Evolutionary conservation across 53 echinoderm and acorn worm genomes (phyloP).

Genomic region (Mesocentrotus franciscanus): DNA sequence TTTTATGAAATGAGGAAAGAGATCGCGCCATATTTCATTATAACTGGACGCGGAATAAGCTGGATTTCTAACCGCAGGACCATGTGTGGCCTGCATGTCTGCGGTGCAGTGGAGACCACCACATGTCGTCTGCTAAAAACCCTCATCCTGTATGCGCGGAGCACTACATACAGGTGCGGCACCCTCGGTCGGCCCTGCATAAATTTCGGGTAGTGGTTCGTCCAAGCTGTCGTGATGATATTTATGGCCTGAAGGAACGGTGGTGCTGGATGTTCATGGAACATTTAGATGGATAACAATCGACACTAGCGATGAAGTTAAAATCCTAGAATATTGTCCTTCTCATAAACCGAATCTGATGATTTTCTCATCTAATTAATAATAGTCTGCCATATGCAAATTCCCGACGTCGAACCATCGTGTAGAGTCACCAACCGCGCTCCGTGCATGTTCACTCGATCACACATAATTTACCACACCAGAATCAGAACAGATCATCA

Average conservation of each 20-base stretch:
- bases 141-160: neutral
- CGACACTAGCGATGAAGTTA: too few species aligned
- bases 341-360: neutral
- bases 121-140: neutral
- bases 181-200: neutral
- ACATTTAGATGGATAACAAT: too few species aligned
- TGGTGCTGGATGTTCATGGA: neutral
- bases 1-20: neutral
- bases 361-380: neutral
- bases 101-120: neutral
- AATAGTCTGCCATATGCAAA: neutral
- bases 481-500: too few species aligned
- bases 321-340: too few species aligned
- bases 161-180: neutral
- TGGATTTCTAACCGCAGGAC: neutral
- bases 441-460: too few species aligned
- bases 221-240: neutral
- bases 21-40: conserved; percentile 6
- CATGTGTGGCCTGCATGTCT: neutral
- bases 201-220: neutral
- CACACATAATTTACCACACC: too few species aligned
- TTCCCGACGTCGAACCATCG: neutral
- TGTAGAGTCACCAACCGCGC: neutral
- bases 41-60: neutral
- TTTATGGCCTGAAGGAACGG: neutral